These are phyloP conservation scores for Ammospiza nelsoni DNA, from an alignment of 2,113 vertebrate genomes.

Conservation along the genomic window DNA sequence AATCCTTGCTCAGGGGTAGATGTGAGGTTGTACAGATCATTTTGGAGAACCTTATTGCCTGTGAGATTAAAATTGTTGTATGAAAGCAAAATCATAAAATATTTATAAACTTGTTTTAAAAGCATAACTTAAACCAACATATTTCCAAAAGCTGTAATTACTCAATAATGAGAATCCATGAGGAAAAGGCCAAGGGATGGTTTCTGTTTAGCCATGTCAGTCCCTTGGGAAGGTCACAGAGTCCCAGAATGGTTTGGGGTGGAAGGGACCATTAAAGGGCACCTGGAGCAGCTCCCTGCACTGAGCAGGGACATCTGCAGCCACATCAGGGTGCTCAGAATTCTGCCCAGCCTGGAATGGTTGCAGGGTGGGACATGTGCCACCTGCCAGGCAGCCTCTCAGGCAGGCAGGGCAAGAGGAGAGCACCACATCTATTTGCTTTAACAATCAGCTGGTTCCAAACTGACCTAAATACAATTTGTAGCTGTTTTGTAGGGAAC, in stretches of 20 bases:
- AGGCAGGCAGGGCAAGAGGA: too few species aligned
- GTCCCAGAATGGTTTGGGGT: background rate
- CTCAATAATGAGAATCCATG: background rate
- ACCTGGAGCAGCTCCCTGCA: background rate
- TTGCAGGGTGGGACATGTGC: background rate
- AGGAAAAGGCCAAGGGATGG: background rate
- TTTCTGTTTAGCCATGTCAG: background rate
- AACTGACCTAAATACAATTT: too few species aligned
- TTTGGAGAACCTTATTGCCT: background rate
- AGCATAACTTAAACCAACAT: background rate
- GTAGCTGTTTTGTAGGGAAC: too few species aligned
- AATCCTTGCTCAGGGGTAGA: background rate
- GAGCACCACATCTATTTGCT: too few species aligned
- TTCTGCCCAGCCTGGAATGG: too few species aligned
- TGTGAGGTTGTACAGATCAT: background rate
- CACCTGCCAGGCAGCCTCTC: background rate
- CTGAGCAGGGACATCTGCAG: background rate
- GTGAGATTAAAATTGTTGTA: background rate
- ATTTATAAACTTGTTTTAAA: background rate
- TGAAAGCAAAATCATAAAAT: background rate
- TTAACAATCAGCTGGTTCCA: too few species aligned
- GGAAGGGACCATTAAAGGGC: background rate
- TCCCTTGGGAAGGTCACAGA: background rate
- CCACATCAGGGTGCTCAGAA: background rate
- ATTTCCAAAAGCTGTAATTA: background rate